phyloP scores from a whole-genome alignment of 2,113 vertebrate species.

The Numida meleagris region DNA sequence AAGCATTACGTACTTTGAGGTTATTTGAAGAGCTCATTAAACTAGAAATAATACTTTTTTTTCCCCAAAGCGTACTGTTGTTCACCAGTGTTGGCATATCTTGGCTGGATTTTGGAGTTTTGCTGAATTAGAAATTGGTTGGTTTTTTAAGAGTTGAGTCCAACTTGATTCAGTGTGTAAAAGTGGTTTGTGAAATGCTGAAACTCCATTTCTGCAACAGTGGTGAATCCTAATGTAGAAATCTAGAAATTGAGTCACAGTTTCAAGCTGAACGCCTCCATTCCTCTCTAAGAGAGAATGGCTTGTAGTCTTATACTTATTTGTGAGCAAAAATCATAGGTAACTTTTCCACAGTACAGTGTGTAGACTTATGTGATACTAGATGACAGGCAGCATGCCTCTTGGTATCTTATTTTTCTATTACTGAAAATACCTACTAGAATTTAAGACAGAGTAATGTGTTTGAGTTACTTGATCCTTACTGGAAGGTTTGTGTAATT shows the following conservation, averaged over 20 bases:
- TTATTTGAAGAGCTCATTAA: not conserved
- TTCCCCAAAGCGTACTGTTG: not conserved
- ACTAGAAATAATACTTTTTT: not conserved
- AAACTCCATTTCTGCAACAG: not conserved
- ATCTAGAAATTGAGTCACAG: not conserved
- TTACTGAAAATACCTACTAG: not conserved
- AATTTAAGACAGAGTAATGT: not conserved
- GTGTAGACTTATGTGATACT: not conserved
- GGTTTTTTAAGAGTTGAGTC: not conserved
- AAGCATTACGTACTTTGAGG: not conserved
- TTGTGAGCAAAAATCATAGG: not conserved
- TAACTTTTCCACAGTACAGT: not conserved
- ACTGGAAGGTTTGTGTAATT: not conserved
- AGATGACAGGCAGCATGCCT: not conserved
- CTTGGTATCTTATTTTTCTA: not conserved
- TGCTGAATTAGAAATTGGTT: not conserved
- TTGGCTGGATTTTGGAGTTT: not conserved
- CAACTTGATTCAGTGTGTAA: accelerated
- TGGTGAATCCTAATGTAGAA: not conserved
- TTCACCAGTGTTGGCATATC: not conserved
- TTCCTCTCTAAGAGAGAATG: not conserved
- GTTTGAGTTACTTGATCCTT: not conserved
- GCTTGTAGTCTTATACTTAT: not conserved
- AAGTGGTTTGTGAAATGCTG: not conserved
- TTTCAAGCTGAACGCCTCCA: not conserved